Conservation (phyloP, 2,797 vertebrate species). For the Dendrocincla fuliginosa region DNA sequence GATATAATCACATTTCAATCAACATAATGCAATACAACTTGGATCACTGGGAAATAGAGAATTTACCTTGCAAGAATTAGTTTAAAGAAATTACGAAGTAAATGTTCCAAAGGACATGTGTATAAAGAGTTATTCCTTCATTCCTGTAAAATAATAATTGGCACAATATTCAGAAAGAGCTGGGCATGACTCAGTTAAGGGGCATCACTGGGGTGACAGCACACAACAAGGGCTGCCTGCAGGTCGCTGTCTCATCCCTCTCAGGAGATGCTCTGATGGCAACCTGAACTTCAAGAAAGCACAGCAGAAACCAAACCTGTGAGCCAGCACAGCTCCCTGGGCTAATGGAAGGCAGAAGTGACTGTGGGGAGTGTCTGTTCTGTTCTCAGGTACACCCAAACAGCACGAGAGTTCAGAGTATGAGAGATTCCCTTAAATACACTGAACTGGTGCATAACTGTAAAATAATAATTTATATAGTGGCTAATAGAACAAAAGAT, state of each 20-base stretch:
- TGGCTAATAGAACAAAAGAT: neutral
- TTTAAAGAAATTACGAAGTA: neutral
- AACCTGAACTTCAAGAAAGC: neutral
- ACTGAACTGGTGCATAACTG: neutral
- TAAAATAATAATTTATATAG: neutral
- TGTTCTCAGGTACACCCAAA: slow-evolving; percentile 3
- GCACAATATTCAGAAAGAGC: neutral
- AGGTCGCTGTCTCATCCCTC: neutral
- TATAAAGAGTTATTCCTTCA: neutral
- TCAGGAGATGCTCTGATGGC: neutral
- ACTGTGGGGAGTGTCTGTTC: slow-evolving; percentile 1
- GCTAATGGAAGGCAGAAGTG: neutral
- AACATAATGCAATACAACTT: neutral
- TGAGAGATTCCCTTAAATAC: neutral
- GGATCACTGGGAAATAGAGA: neutral
- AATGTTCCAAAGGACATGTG: neutral
- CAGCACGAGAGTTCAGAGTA: neutral
- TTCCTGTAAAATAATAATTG: neutral
- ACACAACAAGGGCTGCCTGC: neutral
- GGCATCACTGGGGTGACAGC: neutral
- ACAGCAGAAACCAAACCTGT: neutral
- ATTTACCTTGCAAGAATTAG: neutral
- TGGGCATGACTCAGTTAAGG: neutral
- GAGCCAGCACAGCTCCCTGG: neutral
- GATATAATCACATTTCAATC: neutral